Evolutionary conservation across 2,888 invertebrate genomes (phyloP), one percentile per base, ranked within the genome.

Genomic region (Tenthredo distinguenda): DNA sequence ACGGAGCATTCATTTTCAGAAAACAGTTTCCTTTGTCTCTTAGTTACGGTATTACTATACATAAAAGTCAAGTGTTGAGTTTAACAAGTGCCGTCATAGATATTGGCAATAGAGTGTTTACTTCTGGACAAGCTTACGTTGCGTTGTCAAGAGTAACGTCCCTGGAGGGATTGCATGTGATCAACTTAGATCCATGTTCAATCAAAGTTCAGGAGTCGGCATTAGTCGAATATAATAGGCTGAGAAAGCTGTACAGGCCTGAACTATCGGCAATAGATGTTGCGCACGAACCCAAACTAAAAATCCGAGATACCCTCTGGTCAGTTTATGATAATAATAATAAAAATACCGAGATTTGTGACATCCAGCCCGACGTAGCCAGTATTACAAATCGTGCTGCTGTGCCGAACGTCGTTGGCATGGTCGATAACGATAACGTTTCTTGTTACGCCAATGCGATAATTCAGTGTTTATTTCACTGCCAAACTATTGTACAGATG

Each of bases 31-130:
- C 88, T 37, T 58, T 89, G 18, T 88, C 83, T 81, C 9, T 89
- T 6, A 88, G 89, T 68, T 90, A 90, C 79, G 89, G 87, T 9
- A 88, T 89, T 6, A 90, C 89, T 12, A 89, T 90, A 47, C 89
- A 90, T 84, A 84, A 84, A 34, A 72, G 72, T 72, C 72, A 72
- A n/a, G 34, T 40, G 15, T 34, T 72, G 12, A 89, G 89, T 86
- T 76, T 90, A 34, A 85, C 86, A 72, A 87, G 83, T 76, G 86
- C 85, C 72, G 81, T 90, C 7, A 76, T 89, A 4, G 89, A 89
- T 65, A 86, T 87, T n/a, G 89, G 87, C 9, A 88, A 87, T 68
- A 81, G 76, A 85, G 50, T 89, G 89, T 50, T 50, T 10, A 50
- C 50, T 50, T 50, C 15, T 50, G 50, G 50, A 50, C 50, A 50